Percentiles rank a stretch among this genome's conserved stretches.
phyloP scores from a whole-genome alignment of 2,113 vertebrate genomes.

The Formicarius rufipectus region DNA sequence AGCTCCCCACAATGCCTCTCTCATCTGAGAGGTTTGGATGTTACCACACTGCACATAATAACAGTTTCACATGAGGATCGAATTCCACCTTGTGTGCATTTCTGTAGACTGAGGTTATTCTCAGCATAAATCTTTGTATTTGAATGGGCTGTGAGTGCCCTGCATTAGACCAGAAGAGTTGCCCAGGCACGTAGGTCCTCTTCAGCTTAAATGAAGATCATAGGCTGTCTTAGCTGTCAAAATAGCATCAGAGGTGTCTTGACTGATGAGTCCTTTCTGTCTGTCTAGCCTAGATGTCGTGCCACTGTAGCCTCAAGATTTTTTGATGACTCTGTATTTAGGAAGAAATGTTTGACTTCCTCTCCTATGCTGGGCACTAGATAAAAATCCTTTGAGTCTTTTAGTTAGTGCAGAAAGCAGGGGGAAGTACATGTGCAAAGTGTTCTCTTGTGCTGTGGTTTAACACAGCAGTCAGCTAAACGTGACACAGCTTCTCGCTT shows the following conservation, averaged over 20 bases:
- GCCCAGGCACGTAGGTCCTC: background rate
- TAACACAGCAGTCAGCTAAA: background rate
- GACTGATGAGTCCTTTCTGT: background rate
- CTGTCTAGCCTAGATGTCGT: accelerated
- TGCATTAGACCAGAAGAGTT: background rate
- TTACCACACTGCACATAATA: background rate
- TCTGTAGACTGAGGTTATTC: background rate
- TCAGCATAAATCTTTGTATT: background rate
- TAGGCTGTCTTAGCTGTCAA: background rate
- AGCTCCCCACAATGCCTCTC: background rate
- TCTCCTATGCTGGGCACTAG: background rate
- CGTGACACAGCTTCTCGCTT: background rate
- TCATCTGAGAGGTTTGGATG: background rate
- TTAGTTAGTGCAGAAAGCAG: background rate
- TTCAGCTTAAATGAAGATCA: background rate
- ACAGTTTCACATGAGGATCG: background rate
- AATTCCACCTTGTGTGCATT: background rate
- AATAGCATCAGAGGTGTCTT: background rate
- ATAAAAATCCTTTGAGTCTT: background rate
- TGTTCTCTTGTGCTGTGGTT: background rate
- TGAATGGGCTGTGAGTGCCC: background rate
- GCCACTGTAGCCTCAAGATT: background rate
- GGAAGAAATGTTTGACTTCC: background rate
- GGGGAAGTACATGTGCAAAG: background rate
- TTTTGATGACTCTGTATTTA: background rate